A percentile compares a stretch with the other conserved stretches of the same genome.
Evolutionary conservation across 2,888 invertebrate genomes (phyloP).

Genomic region (Operophtera brumata): DNA sequence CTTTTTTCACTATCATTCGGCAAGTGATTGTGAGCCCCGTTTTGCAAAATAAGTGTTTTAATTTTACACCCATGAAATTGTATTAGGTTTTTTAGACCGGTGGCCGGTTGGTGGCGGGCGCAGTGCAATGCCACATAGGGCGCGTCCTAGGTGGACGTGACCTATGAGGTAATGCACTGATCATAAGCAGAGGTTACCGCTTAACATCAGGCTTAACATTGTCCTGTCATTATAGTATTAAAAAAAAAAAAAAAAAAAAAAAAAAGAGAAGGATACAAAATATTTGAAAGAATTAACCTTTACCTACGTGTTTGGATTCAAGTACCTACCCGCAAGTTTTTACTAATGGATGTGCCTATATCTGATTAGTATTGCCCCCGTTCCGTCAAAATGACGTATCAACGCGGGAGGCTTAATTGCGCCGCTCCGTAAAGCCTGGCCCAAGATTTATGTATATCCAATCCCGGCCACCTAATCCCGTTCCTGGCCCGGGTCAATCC

Average conservation of each 20-base stretch:
- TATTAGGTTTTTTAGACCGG: neutral
- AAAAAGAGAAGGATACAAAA: no score
- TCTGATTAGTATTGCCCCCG: constrained; percentile 61
- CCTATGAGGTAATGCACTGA: no score
- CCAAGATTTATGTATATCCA: constrained; percentile 79
- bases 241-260: no score
- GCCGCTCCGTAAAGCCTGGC: constrained; percentile 72
- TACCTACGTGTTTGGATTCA: neutral
- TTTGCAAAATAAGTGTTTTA: neutral
- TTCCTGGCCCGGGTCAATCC: constrained; percentile 76
- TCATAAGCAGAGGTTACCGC: no score
- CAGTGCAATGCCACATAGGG: no score
- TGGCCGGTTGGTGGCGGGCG: no score
- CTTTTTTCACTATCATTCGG: constrained; percentile 31
- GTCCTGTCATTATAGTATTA: no score
- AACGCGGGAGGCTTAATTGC: constrained; percentile 74
- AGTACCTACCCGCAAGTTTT: neutral
- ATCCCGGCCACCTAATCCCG: constrained; percentile 78
- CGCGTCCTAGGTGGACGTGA: no score
- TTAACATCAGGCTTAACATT: no score
- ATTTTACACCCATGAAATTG: no score
- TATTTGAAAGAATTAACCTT: no score
- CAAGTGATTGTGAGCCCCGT: neutral
- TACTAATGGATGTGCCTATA: constrained; percentile 37
- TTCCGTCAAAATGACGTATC: constrained; percentile 75